Conservation (phyloP, 1,140 invertebrate genomes). For the Drosophila guanche region DNA sequence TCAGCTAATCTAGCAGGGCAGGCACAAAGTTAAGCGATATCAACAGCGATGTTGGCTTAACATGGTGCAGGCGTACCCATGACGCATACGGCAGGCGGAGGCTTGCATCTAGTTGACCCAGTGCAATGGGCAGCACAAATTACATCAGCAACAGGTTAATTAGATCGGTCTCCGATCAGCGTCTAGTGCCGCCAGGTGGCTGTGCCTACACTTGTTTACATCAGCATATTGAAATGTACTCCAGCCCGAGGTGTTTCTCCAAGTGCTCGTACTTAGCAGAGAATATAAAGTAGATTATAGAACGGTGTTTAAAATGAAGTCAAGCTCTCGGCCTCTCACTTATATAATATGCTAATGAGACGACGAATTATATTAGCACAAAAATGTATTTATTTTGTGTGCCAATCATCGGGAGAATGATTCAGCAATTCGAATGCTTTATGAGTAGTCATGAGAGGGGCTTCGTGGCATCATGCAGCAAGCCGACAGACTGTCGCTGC, state of each 20-base stretch:
- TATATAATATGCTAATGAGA: background rate
- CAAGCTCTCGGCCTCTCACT: no score
- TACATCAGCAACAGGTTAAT: conserved; percentile 76
- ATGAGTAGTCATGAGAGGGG: background rate
- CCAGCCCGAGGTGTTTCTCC: no score
- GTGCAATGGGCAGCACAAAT: conserved; percentile 62
- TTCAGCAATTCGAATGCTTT: conserved; percentile 17
- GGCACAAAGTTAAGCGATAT: conserved; percentile 50
- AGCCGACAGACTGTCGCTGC: background rate
- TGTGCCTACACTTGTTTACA: conserved; percentile 14
- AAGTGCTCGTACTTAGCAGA: no score
- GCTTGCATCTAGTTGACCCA: conserved; percentile 68
- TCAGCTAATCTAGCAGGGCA: conserved; percentile 54
- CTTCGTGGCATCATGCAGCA: background rate
- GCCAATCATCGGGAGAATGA: conserved; percentile 30
- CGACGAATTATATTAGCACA: conserved; percentile 17
- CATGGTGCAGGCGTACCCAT: conserved; percentile 54
- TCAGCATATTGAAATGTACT: conserved; percentile 18
- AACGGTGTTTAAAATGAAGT: conserved; percentile 22
- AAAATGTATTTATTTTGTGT: conserved; percentile 6
- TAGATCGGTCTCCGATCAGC: conserved; percentile 26
- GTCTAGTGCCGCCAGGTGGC: conserved; percentile 25
- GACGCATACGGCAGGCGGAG: conserved; percentile 10
- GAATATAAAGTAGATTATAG: background rate
- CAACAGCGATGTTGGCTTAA: conserved; percentile 1